phyloP scores from a whole-genome alignment of 2,888 invertebrate genomes.

The Pelosia muscerda region DNA sequence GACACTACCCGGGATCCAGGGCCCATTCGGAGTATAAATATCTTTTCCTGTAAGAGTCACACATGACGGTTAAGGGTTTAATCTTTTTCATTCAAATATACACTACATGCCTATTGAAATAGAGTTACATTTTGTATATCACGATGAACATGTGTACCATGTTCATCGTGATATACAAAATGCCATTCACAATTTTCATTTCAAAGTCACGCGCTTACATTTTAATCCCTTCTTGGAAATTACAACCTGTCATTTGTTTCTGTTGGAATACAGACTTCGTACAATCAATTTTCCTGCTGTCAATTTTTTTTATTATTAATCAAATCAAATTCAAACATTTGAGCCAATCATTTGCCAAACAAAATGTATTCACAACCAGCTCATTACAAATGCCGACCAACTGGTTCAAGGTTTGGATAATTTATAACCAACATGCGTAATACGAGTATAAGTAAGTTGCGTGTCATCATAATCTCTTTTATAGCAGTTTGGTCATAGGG shows the following conservation, averaged over 20 bases:
- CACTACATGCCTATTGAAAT: not conserved
- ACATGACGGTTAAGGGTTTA: too few relatives aligned
- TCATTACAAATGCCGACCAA: constrained; percentile 19
- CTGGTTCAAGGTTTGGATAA: constrained; percentile 42
- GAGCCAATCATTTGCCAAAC: constrained; percentile 1
- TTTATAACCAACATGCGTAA: constrained; percentile 28
- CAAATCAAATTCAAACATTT: constrained; percentile 12
- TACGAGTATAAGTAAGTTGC: constrained; percentile 14
- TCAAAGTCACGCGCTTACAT: not conserved
- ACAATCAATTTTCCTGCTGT: not conserved
- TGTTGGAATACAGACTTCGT: not conserved
- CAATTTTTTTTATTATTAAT: not conserved
- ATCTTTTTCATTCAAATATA: too few relatives aligned
- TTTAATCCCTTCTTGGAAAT: not conserved
- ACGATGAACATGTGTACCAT: not conserved
- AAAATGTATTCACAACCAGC: constrained; percentile 6
- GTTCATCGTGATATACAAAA: too few relatives aligned
- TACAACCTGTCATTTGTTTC: not conserved
- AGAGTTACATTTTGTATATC: not conserved
- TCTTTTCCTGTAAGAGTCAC: too few relatives aligned
- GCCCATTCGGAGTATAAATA: too few relatives aligned
- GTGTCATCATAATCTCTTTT: constrained; percentile 19
- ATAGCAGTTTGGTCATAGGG: constrained; percentile 19
- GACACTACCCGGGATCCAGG: too few relatives aligned
- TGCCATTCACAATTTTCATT: not conserved